Base-by-base conservation (phyloP, 2,113 vertebrate species). In the Cyphomyrus discorhynchus region DNA sequence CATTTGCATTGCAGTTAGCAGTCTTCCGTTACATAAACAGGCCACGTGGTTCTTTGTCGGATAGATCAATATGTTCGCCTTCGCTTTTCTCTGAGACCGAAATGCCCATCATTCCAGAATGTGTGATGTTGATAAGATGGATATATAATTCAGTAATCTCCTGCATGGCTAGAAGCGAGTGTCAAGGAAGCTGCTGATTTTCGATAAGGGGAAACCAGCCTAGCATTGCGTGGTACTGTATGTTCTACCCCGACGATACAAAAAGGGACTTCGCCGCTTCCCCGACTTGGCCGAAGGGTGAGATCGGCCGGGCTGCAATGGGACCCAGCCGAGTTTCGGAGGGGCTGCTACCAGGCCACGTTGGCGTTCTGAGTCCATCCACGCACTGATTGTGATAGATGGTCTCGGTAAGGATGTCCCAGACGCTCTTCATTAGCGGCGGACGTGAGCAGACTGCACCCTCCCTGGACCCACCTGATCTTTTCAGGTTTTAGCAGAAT, bases 381-480 rank as follows among this genome's bases (percentile, higher is more conserved):
- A 47, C 3, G 45, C 15, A 42, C 21, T 24, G 21, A 85, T 82
- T 21, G 90, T 94, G 94, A 94, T 93, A 93, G 93, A 94, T 94
- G 87, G 92, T 90, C 92, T 93, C 91, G 91, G 91, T 93, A 84
- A 86, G 88, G 77, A 92, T 13, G 35, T 89, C 91, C 90, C 91
- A 94, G 93, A 94, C 92, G 89, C 89, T 92, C 91, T 92, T 90
- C 91, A 93, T 93, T 92, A 93, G 52, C 31, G 21, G n/a, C 89
- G 84, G 92, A 93, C 90, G 92, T 93, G 93, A 94, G 93, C 90
- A 95, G 93, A 93, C 91, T 92, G 88, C 82, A 74, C 90, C 90
- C n/a, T 35, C 89, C 88, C 82, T 9, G 5, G 21, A 84, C 8
- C 19, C 42, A 47, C 42, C 45, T 5, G 45, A 47, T 17, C 35